These are phyloP conservation scores for Tineola bisselliella DNA, from an alignment of 2,888 invertebrate species.

Conservation along the genomic window DNA sequence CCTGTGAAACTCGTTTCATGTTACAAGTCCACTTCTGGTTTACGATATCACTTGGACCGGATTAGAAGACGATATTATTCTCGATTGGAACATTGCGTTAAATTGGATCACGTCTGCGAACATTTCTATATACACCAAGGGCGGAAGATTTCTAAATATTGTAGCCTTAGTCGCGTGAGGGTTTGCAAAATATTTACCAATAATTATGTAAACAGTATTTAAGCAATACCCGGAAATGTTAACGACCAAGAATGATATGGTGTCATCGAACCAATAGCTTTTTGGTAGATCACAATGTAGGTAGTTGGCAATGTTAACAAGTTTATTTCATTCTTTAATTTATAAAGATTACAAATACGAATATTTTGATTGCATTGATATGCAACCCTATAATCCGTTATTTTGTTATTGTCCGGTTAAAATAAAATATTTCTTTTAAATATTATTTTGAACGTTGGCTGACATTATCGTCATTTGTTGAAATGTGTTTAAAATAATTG, in stretches of 20 bases:
- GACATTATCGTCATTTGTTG: constrained; percentile 66
- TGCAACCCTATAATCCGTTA: background rate
- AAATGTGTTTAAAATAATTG: constrained; percentile 68
- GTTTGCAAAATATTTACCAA: background rate
- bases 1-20: constrained; percentile 53
- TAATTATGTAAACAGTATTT: background rate
- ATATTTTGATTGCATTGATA: no score
- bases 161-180: background rate
- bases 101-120: constrained; percentile 33
- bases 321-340: no score
- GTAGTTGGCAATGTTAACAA: no score
- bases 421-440: constrained; percentile 30
- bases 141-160: constrained; percentile 8
- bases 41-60: constrained; percentile 60
- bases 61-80: constrained; percentile 60
- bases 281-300: background rate
- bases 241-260: background rate
- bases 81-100: constrained; percentile 53
- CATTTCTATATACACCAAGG: background rate
- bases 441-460: constrained; percentile 47
- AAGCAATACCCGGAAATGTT: background rate
- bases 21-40: constrained; percentile 58
- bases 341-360: no score
- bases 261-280: background rate
- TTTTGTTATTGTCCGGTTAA: constrained; percentile 23